A percentile compares a stretch with the other conserved stretches of the same genome.
Conservation (phyloP, 1,140 invertebrate genomes). For the Diorhabda carinulata region DNA sequence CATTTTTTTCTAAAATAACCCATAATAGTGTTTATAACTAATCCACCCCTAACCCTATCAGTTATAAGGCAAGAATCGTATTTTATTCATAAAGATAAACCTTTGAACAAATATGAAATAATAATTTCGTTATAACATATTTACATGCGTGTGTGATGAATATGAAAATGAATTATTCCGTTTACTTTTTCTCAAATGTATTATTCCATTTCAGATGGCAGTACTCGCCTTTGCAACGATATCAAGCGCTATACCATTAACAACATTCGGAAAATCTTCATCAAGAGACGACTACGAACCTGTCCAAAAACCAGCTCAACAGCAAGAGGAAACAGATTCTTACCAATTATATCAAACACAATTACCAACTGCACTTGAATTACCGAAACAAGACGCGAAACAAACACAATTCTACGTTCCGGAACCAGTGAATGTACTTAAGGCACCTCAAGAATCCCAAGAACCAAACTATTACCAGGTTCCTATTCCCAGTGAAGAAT, state of each 20-base stretch:
- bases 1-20: too few species aligned
- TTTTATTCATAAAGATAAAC: neutral
- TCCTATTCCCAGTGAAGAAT: slow-evolving; percentile 38
- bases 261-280: slow-evolving; percentile 6
- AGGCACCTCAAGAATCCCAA: slow-evolving; percentile 30
- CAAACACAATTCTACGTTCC: slow-evolving; percentile 35
- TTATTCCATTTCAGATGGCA: slow-evolving; percentile 17
- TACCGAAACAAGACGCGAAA: slow-evolving; percentile 32
- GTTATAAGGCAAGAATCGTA: neutral
- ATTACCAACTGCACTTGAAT: slow-evolving; percentile 33
- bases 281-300: slow-evolving; percentile 5
- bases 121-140: neutral
- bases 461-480: slow-evolving; percentile 36
- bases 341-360: slow-evolving; percentile 24
- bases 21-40: too few species aligned
- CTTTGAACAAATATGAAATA: neutral
- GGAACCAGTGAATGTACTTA: slow-evolving; percentile 32
- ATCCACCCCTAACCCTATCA: too few species aligned
- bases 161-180: neutral
- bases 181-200: neutral
- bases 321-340: slow-evolving; percentile 22
- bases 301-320: slow-evolving; percentile 7
- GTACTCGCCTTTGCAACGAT: slow-evolving; percentile 24
- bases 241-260: slow-evolving; percentile 15
- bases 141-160: neutral